A percentile compares a stretch with the other conserved stretches of the same genome.
These are phyloP conservation scores for Dicerorhinus sumatrensis DNA, from an alignment of 2,113 vertebrate genomes.

Conservation along the genomic window DNA sequence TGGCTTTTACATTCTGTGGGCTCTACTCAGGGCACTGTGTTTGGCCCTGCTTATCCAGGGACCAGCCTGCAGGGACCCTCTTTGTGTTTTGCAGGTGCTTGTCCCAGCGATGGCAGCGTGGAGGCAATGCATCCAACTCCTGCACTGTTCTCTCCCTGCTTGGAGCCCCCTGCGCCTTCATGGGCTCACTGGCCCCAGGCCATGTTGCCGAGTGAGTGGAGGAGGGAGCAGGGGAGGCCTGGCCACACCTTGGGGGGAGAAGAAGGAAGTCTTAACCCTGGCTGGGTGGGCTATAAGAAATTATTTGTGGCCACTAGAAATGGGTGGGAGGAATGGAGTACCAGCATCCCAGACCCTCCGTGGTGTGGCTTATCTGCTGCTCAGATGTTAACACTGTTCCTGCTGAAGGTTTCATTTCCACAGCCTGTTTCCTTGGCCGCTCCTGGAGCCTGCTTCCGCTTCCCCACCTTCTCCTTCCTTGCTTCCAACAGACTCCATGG, in stretches of 20 bases:
- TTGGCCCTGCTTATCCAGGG: neutral
- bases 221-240: neutral
- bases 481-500: neutral
- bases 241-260: neutral
- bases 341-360: neutral
- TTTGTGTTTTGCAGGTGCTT: slow-evolving; percentile 87
- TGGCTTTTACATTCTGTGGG: neutral
- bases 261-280: neutral
- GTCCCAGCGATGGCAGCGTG: slow-evolving; percentile 93
- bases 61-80: neutral
- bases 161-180: slow-evolving; percentile 91
- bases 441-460: neutral
- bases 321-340: neutral
- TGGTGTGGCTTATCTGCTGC: neutral
- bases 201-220: slow-evolving; percentile 91
- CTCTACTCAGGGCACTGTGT: fast-evolving
- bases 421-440: neutral
- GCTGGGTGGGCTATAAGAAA: neutral
- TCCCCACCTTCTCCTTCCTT: neutral
- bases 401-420: neutral
- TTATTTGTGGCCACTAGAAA: neutral
- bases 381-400: neutral
- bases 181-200: slow-evolving; percentile 91
- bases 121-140: slow-evolving; percentile 94
- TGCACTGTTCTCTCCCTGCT: slow-evolving; percentile 92